Base-by-base conservation (phyloP, 2,797 vertebrate species). In the Cirrhinus molitorella region DNA sequence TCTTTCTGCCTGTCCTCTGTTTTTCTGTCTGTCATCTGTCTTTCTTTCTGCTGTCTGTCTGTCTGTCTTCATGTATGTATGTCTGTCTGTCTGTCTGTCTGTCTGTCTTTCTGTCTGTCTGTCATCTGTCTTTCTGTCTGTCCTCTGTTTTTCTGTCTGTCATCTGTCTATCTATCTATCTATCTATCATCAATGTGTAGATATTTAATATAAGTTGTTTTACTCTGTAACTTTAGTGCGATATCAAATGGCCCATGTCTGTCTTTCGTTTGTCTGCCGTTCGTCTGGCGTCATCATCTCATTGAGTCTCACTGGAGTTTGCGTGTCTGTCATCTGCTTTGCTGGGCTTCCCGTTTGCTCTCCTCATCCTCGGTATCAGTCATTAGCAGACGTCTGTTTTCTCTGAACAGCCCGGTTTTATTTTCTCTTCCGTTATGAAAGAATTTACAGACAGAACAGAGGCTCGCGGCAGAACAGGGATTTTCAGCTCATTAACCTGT, bases 321-420 rank as follows among this genome's bases (percentile, higher is more conserved):
- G 75, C 91, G 91, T 23, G 93, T 92, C 45, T 94, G 92, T 75
- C 90, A 93, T 94, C 80, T 90, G 91, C 11, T 94, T 74, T 43
- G 61, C 80, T 76, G 72, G 13, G 28, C 23, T 14, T 49, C 71
- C 68, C 70, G 34, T 81, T 79, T 49, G 81, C 51, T 86, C 67
- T 74, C 3, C 34, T 51, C 70, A 19, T 74, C 61, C 59, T 51
- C 25, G 17, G 57, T 88, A 85, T 89, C 86, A 87, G 55, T 71
- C 73, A 10, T 37, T 85, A 72, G 75, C 81, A 83, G 86, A 76
- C 83, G 77, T 37, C 49, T 83, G 63, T 72, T 65, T 25, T 79
- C 31, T 57, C 19, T 57, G 74, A 86, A 40, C 81, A 82, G 43
- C 19, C 51, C 12, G 7, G 67, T 7, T 65, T 80, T 72, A 43